Evolutionary conservation across 2,113 vertebrate species (phyloP), one percentile per base, ranked within the genome.

Genomic region (Notothenia rossii): DNA sequence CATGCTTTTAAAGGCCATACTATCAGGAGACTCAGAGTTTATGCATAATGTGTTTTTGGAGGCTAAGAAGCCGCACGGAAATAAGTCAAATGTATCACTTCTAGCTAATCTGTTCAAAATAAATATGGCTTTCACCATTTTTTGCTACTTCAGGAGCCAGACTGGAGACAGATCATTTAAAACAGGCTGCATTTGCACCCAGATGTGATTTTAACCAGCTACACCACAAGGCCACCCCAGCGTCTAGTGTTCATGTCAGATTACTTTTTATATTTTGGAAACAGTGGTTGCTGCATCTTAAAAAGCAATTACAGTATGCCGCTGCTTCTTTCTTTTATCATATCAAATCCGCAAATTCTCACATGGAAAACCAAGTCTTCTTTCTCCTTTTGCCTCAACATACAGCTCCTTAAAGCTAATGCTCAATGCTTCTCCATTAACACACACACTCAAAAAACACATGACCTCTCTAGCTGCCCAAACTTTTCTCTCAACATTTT

Each of bases 131-230:
- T 15, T 29, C 8, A 48, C 9, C 5, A 48, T n/a, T 72, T 36
- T 58, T 5, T 69, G 8, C 9, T 20, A 14, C 56, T 50, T 68
- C 11, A 59, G 17, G 12, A 48, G 29, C 15, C 29, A 77, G 56
- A 73, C 49, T 17, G 53, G 25, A 25, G 40, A 53, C 14, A 18
- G 48, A 25, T 12, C 9, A 73, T 72, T 61, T 59, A 69, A 43
- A 80, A 68, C 49, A 29, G 60, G 54, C 69, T 46, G 56, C 51
- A 59, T 72, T 29, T 72, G 53, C 72, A 72, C 22, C 36, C 64
- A 68, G 63, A 64, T 50, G 33, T 15, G 53, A 78, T 48, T 68
- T 74, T 36, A 68, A 79, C 22, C 43, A 69, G 70, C 70, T 74
- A n/a, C 20, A 11, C 60, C 77, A 54, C 68, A n/a, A 76, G 67